Conservation (phyloP, 2,113 vertebrate genomes). For the Pycnonotus jocosus region DNA sequence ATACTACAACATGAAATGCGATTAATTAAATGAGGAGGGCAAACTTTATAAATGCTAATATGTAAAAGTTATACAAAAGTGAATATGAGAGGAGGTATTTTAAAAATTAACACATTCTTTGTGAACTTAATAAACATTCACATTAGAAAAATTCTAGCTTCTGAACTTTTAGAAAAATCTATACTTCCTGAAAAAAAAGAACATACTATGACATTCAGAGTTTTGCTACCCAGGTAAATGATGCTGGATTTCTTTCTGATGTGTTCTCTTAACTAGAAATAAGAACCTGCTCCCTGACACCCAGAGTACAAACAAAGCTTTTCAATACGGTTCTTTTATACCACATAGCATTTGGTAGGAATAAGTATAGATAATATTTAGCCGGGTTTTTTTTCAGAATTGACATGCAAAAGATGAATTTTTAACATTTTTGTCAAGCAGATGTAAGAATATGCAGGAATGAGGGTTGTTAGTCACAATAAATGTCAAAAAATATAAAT, state of each 20-base stretch:
- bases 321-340: neutral
- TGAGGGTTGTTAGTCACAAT: neutral
- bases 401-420: neutral
- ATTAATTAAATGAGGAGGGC: neutral
- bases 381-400: neutral
- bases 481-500: neutral
- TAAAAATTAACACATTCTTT: neutral
- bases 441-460: neutral
- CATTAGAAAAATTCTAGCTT: neutral
- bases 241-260: neutral
- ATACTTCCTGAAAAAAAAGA: neutral
- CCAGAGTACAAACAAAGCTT: neutral
- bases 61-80: neutral
- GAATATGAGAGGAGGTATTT: neutral
- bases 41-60: neutral
- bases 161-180: neutral
- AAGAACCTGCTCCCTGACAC: accelerated
- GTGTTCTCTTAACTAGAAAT: neutral
- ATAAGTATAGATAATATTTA: neutral
- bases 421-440: neutral
- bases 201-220: neutral
- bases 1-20: no score
- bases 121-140: neutral
- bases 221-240: neutral
- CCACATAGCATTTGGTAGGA: neutral